Evolutionary conservation across 2,113 vertebrate genomes (phyloP).

Genomic region (Paradisaea rubra): DNA sequence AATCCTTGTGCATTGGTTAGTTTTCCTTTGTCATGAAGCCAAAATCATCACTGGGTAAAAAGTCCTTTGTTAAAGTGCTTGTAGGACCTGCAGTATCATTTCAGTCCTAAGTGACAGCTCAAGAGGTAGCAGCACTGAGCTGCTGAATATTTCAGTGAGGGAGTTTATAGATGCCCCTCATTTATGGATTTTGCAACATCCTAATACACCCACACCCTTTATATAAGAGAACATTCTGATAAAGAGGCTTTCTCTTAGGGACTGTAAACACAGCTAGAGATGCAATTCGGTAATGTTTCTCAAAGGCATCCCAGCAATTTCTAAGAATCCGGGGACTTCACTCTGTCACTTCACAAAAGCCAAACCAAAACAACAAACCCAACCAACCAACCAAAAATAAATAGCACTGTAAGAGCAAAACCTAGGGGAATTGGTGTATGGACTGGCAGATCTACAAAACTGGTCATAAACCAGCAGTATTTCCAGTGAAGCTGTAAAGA

Average conservation of each 20-base stretch:
- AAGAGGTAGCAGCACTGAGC: not conserved
- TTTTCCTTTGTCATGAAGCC: not conserved
- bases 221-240: not conserved
- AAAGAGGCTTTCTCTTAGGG: not conserved
- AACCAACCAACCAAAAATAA: not conserved
- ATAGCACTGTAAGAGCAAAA: not conserved
- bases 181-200: not conserved
- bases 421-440: not conserved
- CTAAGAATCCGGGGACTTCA: not conserved
- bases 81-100: not conserved
- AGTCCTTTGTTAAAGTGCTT: not conserved
- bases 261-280: not conserved
- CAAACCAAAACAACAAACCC: not conserved
- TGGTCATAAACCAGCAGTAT: not conserved
- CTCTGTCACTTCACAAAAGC: not conserved
- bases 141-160: not conserved
- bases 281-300: not conserved
- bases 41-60: not conserved
- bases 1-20: not conserved
- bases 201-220: not conserved
- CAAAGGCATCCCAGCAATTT: not conserved
- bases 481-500: not conserved
- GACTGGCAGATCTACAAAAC: not conserved
- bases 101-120: not conserved
- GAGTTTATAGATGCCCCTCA: not conserved